phyloP scores from a whole-genome alignment of 2,888 invertebrate genomes.

The Parnassius apollo region DNA sequence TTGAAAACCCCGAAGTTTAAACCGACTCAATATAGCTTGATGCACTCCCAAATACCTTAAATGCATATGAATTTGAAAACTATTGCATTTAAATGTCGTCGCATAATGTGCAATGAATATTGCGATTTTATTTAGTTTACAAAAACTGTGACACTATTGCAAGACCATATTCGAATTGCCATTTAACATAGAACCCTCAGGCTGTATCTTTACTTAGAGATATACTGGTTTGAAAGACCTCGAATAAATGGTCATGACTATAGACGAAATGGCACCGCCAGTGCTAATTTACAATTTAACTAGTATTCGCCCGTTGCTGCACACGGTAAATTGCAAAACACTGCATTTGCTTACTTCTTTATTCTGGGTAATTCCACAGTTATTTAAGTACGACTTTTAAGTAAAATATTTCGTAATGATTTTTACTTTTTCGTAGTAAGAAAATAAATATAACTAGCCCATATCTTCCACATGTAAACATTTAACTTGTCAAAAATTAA shows the following conservation, averaged over 20 bases:
- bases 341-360: slow-evolving; percentile 8
- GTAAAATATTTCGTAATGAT: no score
- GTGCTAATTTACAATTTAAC: slow-evolving; percentile 21
- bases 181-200: slow-evolving; percentile 17
- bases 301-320: slow-evolving; percentile 16
- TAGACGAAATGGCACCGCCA: slow-evolving; percentile 38
- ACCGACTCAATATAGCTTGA: not conserved
- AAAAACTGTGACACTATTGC: slow-evolving; percentile 32
- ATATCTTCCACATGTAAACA: no score
- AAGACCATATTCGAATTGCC: slow-evolving; percentile 24
- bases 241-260: slow-evolving; percentile 12
- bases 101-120: slow-evolving; percentile 36
- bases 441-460: no score
- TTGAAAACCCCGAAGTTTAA: no score
- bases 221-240: slow-evolving; percentile 35
- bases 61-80: slow-evolving; percentile 23
- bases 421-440: no score
- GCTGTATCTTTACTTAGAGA: slow-evolving; percentile 18
- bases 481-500: no score
- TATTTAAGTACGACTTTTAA: not conserved
- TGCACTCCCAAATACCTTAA: not conserved
- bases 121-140: slow-evolving; percentile 44
- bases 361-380: not conserved
- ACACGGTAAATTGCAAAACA: slow-evolving; percentile 12
- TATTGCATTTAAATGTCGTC: slow-evolving; percentile 3